Evolutionary conservation across 1,140 invertebrate genomes (phyloP).

Genomic region (Drosophila hydei): DNA sequence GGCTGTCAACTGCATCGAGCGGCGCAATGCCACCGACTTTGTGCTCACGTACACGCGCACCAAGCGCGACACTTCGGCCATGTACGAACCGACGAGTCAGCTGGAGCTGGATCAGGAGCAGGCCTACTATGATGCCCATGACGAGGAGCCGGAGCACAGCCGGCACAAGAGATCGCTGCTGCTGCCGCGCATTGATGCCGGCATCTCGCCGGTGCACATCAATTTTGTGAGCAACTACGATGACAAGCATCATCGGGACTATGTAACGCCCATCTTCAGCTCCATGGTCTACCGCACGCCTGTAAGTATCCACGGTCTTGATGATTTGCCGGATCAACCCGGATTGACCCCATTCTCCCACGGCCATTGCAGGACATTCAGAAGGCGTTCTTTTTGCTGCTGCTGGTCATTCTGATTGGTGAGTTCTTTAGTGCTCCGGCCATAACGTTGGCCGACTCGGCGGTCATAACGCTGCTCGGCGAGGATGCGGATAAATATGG

Average conservation of each 20-base stretch:
- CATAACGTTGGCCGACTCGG: constrained; percentile 97
- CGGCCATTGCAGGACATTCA: constrained; percentile 93
- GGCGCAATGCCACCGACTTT: constrained; percentile 88
- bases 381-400: constrained; percentile 97
- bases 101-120: constrained; percentile 28
- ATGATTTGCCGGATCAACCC: too few species aligned
- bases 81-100: constrained; percentile 49
- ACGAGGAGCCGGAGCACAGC: constrained; percentile 53
- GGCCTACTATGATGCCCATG: constrained; percentile 35
- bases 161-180: constrained; percentile 69
- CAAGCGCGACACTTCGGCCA: constrained; percentile 68
- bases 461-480: constrained; percentile 94
- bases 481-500: constrained; percentile 97
- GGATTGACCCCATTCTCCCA: too few species aligned
- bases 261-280: constrained; percentile 96
- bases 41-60: constrained; percentile 74
- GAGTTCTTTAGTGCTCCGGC: constrained; percentile 99
- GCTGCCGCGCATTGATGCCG: constrained; percentile 84
- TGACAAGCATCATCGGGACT: constrained; percentile 88
- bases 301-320: constrained; percentile 73
- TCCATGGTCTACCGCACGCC: constrained; percentile 93
- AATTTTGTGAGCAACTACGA: constrained; percentile 93
- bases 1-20: constrained; percentile 93
- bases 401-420: constrained; percentile 96
- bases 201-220: constrained; percentile 91